phyloP scores from a whole-genome alignment of 2,797 vertebrate species.

The Phalloptychus januarius region DNA sequence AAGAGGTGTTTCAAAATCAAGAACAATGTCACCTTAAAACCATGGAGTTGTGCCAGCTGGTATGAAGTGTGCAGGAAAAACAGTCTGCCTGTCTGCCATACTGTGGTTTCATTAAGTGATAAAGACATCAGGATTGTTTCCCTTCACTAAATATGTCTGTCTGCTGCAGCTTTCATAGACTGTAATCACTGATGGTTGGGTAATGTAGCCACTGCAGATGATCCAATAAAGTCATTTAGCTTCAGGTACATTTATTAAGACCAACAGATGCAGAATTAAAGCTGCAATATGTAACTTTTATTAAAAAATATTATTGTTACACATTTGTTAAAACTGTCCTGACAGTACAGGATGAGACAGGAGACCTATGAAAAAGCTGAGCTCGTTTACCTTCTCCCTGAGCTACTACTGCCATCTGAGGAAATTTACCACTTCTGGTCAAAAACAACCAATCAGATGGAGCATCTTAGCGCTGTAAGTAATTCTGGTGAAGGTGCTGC shows the following conservation, averaged over 20 bases:
- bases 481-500: no score
- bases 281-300: no score
- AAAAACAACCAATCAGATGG: no score
- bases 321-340: no score
- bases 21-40: slow-evolving; percentile 42
- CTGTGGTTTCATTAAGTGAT: neutral
- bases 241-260: neutral
- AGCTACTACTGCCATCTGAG: no score
- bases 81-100: neutral
- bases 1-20: slow-evolving; percentile 45
- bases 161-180: neutral
- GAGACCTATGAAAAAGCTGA: no score
- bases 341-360: no score
- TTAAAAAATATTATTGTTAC: no score
- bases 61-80: neutral
- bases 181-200: neutral
- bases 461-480: no score
- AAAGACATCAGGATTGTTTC: neutral
- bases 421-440: no score
- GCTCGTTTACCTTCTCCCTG: no score
- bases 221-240: neutral
- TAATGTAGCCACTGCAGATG: neutral
- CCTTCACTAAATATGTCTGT: neutral
- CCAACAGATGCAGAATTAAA: neutral
- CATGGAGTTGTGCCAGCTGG: slow-evolving; percentile 13